Base-by-base conservation (phyloP, 2,113 vertebrate species). In the Sialia sialis region DNA sequence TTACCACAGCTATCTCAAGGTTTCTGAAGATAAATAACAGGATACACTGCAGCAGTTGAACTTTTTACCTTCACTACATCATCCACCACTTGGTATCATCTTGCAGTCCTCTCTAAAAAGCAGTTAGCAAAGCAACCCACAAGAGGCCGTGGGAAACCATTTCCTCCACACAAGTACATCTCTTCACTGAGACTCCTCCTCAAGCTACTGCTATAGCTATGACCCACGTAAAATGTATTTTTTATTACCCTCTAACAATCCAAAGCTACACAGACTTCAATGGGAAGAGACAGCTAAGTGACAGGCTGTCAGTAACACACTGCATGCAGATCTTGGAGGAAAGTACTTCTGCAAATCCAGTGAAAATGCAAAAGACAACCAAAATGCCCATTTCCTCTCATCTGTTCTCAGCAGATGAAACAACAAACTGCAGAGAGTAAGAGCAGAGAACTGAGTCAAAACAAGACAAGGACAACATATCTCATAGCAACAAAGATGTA, bases 361-460 rank as follows among this genome's bases (percentile, higher is more conserved):
- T 41, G 60, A 87, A 94, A 89, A 97, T 9, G 26, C 32, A 44
- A 63, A 68, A 62, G 19, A 58, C 4, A 4, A 73, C 23, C 64
- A 76, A 93, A 93, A 91, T n/a, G 10, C 23, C 55, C 46, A 43
- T 92, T 95, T 94, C 83, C 70, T 79, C 89, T 91, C 89, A 49
- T 58, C 46, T 73, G 34, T 29, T 87, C 82, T 69, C 81, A 87
- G 34, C 39, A 59, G 34, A 83, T 41, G 17, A 62, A 82, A 66
- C 12, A 69, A 76, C 41, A 67, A 63, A 67, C 27, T 43, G 58
- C 5, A 91, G 27, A 81, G n/a, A 76, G 16, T 46, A 49, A 22
- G 41, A 72, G 21, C 15, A 78, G 51, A 88, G 25, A 93, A 86
- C 81, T 58, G 15, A 62, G 69, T 16, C 36, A 51, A 92, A 94